phyloP scores from a whole-genome alignment of 1,140 invertebrate species.

The Paracyclopina nana region DNA sequence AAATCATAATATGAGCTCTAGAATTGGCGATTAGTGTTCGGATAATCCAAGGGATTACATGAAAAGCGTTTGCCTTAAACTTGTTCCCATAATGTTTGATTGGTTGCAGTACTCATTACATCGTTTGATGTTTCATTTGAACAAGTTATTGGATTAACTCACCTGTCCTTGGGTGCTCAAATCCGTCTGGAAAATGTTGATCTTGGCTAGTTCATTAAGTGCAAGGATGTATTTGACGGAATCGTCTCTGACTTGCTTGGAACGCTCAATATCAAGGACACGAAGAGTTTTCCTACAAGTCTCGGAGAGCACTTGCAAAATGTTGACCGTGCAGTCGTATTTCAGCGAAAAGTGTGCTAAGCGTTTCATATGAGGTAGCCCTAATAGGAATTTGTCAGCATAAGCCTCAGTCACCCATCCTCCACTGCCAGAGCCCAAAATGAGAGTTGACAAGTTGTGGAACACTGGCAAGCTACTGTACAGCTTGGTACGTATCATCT shows the following conservation, averaged over 20 bases:
- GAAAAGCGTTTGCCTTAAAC: too few relatives aligned
- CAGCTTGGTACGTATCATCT: constrained; percentile 9
- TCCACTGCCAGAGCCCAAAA: neutral
- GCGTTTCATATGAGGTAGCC: constrained; percentile 6
- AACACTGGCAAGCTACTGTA: constrained; percentile 1
- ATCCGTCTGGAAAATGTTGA: constrained; percentile 9
- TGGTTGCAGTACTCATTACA: too few relatives aligned
- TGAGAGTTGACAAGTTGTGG: neutral
- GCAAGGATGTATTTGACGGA: constrained; percentile 1
- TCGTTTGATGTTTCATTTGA: too few relatives aligned
- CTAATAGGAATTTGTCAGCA: constrained; percentile 1
- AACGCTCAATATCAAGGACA: constrained; percentile 11
- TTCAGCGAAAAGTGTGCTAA: constrained; percentile 10
- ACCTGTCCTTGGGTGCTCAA: constrained; percentile 3
- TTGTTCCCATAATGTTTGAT: too few relatives aligned
- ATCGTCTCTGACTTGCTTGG: constrained; percentile 2
- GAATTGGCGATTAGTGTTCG: too few relatives aligned
- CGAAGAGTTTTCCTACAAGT: constrained; percentile 5
- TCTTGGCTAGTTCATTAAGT: neutral
- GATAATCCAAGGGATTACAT: too few relatives aligned
- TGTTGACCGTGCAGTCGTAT: constrained; percentile 11
- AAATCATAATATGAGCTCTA: too few relatives aligned
- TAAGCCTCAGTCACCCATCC: constrained; percentile 14
- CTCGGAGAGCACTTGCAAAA: constrained; percentile 10
- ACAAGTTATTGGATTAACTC: too few relatives aligned